Base-by-base conservation (phyloP, 2,797 vertebrate species). In the Nyctibius grandis region DNA sequence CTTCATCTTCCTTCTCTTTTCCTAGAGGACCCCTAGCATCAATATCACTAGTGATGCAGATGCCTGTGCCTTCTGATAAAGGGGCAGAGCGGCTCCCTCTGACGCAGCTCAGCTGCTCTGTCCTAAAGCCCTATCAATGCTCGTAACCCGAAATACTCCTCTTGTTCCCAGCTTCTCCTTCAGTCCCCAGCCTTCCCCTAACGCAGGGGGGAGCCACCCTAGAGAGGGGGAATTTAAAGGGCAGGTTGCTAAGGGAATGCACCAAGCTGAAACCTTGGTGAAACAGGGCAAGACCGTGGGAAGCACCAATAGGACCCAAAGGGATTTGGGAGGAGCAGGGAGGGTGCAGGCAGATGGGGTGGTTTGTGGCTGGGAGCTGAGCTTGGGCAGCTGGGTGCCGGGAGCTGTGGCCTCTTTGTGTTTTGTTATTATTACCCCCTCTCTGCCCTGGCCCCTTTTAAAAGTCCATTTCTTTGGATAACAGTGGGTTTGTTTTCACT, bases 271-370 rank as follows among this genome's bases (percentile, higher is more conserved):
- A 40, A 9, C 8, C 19, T 44, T 0, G 1, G 1, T 10, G n/a
- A 29, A 16, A n/a, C 5, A 34, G 12, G 42, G 34, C 31, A 42
- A 54, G 18, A 25, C 36, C 0, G 0, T 0, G 12, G 42, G 54
- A 45, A 80, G 20, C 22, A 57, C 9, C 2, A 1, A 10, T 1
- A 10, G 33, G 65, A 93, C 0, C 17, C 1, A 13, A 6, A 2
- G n/a, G 61, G 59, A 21, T 8, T 20, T 34, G 47, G 33, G 44
- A 72, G 50, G 13, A 82, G 48, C 53, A 51, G 54, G 38, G 23
- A 61, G 38, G 23, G 14, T 31, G 45, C 22, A 38, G 29, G 25
- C 7, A 33, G 20, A 12, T 21, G 21, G 34, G 12, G 19, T 60
- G 40, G 10, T 57, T 78, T 77, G 73, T 50, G 51, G 12, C 1